Evolutionary conservation across 2,888 invertebrate species (phyloP).

Genomic region (Strigamia maritima): DNA sequence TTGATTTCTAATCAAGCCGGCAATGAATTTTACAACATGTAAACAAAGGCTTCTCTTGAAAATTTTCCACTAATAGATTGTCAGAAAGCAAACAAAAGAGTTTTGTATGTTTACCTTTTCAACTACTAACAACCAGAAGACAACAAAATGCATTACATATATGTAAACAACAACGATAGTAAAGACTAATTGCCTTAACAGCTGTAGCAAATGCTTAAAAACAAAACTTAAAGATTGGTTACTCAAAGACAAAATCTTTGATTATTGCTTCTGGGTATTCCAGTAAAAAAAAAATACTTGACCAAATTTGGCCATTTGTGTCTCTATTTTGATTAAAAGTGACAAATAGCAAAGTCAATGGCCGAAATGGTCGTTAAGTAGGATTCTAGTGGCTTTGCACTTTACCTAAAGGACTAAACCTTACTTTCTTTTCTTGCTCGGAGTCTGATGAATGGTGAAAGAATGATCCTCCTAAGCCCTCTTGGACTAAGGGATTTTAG

Average conservation of each 20-base stretch:
- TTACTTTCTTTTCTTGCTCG: neutral
- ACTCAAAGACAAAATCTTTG: too few species aligned
- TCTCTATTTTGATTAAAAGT: too few species aligned
- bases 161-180: neutral
- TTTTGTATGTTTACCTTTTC: neutral
- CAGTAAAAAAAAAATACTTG: neutral
- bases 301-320: neutral
- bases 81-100: neutral
- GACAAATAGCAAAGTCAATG: neutral
- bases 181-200: neutral
- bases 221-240: too few species aligned
- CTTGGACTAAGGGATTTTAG: constrained; percentile 25
- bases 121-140: neutral
- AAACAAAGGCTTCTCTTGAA: too few species aligned
- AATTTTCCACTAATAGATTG: too few species aligned
- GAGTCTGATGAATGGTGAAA: constrained; percentile 32
- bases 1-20: too few species aligned
- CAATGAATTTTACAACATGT: too few species aligned
- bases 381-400: constrained; percentile 9
- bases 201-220: too few species aligned
- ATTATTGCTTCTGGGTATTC: too few species aligned
- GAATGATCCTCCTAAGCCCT: constrained; percentile 30
- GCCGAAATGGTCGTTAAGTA: neutral
- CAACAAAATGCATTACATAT: neutral
- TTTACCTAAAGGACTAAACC: neutral